A percentile compares a stretch with the other conserved stretches of the same genome.
These are phyloP conservation scores for Dolichopus griseipennis DNA, from an alignment of 2,888 invertebrate species.

Conservation along the genomic window DNA sequence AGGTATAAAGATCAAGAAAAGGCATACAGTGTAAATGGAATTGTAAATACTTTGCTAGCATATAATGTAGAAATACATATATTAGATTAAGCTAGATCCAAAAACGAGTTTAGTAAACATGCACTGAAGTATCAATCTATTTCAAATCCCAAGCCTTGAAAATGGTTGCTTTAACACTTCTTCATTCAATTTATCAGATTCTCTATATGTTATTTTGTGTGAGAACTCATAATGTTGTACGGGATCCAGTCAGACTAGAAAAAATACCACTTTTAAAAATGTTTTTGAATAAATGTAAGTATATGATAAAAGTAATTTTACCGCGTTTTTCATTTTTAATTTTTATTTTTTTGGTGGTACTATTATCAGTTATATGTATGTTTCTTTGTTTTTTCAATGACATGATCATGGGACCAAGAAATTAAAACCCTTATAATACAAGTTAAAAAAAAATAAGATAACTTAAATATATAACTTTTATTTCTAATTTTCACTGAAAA, in stretches of 20 bases:
- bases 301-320: slow-evolving; percentile 3
- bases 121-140: too few species aligned
- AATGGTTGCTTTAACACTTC: too few species aligned
- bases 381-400: background rate
- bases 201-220: too few species aligned
- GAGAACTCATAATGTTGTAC: background rate
- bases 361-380: background rate
- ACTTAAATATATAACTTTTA: background rate
- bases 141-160: too few species aligned
- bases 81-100: too few species aligned
- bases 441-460: background rate
- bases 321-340: background rate
- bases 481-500: background rate
- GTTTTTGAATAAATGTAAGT: background rate
- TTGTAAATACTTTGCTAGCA: too few species aligned
- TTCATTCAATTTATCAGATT: too few species aligned
- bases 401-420: background rate
- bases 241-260: background rate
- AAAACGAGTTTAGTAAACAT: too few species aligned
- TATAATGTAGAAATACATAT: too few species aligned
- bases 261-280: background rate
- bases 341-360: background rate
- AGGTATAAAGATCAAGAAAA: too few species aligned
- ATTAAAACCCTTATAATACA: background rate
- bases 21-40: too few species aligned